Evolutionary conservation across 2,113 vertebrate genomes (phyloP).

Genomic region (Reinhardtius hippoglossoides): DNA sequence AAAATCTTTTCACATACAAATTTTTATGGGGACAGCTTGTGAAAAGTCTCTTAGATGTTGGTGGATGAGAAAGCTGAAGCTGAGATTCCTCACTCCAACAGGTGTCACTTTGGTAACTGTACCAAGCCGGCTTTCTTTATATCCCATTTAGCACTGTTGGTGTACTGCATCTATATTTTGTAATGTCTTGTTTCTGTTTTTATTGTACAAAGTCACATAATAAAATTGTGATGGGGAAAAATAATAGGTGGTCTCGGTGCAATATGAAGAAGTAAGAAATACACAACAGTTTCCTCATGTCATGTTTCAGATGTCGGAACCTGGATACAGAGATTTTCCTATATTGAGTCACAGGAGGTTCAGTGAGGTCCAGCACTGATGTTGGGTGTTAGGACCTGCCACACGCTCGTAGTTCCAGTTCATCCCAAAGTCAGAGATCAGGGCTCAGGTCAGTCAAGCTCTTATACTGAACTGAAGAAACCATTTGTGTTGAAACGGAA

Average conservation of each 20-base stretch:
- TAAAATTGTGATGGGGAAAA: conserved; percentile 91
- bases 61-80: conserved; percentile 17
- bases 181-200: conserved; percentile 79
- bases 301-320: not conserved
- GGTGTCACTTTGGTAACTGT: not conserved
- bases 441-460: not conserved
- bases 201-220: conserved; percentile 98
- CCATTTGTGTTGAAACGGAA: no score
- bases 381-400: not conserved
- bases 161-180: conserved; percentile 87
- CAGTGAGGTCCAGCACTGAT: no score
- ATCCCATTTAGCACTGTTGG: conserved; percentile 89
- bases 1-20: conserved; percentile 1
- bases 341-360: not conserved
- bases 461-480: not conserved
- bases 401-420: not conserved
- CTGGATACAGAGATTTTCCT: not conserved
- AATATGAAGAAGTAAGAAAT: not conserved
- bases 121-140: conserved; percentile 73
- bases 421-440: not conserved
- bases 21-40: conserved; percentile 20
- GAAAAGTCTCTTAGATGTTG: conserved; percentile 18
- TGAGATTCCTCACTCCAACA: conserved; percentile 1
- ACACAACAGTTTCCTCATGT: not conserved
- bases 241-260: not conserved